Evolutionary conservation across 1,140 invertebrate species (phyloP), one percentile per base, ranked within the genome.

Genomic region (Cheumatopsyche charites): DNA sequence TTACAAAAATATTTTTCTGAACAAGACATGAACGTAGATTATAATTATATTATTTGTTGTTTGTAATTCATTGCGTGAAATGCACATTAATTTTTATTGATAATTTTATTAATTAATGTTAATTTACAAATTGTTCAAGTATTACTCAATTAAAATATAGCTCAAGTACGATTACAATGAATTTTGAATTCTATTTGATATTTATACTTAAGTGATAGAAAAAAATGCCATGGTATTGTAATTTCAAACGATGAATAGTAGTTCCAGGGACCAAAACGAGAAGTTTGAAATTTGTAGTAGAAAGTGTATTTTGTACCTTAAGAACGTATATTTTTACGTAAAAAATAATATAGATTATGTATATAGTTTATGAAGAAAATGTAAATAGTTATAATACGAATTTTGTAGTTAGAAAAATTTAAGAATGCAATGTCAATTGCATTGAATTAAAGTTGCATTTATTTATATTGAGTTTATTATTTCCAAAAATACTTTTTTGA

Each of bases 251-350:
- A 36, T 36, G 29, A 36, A 36, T 36, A 36, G n/a, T 17, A 17
- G 55, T 58, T 58, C 55, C 12, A 58, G 55, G 55, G 55, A 58
- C 55, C 55, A 58, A 58, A 26, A 58, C 23, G 21, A 55, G 7
- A 55, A 19, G 17, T 23, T 21, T 13, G 21, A 58, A 58, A 25
- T 58, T 12, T 58, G n/a, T n/a, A n/a, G n/a, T 58, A 25, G 55
- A 58, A 26, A 9, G 25, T 25, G 17, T 25, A 26, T 52, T 52
- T 52, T 52, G 47, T 52, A 52, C 15, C 15, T 52, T 52, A 52
- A 3, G 47, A 52, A 52, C 19, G 15, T 52, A 58, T 58, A 58
- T 58, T 58, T 58, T 58, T 58, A 58, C 55, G 55, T 36, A 36
- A 58, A 58, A 58, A 58, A 21, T 25, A 21, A 19, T 58, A 25